Evolutionary conservation across 2,113 vertebrate genomes (phyloP), one percentile per base, ranked within the genome.

Genomic region (Lepus americanus): DNA sequence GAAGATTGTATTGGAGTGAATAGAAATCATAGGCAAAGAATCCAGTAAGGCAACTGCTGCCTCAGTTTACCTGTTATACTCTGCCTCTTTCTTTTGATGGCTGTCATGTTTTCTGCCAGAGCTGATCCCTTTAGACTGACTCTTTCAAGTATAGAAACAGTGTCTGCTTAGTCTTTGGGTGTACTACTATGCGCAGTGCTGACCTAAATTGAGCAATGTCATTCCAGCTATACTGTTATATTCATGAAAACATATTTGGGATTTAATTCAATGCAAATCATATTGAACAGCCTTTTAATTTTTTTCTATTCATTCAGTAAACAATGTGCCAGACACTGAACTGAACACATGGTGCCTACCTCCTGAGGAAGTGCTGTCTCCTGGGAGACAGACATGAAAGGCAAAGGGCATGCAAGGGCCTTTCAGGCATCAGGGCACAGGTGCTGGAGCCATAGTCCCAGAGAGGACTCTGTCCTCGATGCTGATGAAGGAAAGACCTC

Each of bases 261-360:
- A 59, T 93, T 80, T 66, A 92, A 80, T 80, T 87, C 59, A 51
- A 20, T 79, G 20, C 11, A 92, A 86, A 92, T 83, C 25, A 16
- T 59, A 76, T 23, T 78, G 61, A 85, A 67, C 55, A 64, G 39
- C 27, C 16, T 78, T 86, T 63, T 91, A 3, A 27, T 22, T 61
- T 55, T 77, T 84, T 53, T 36, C 17, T 25, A 70, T 82, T 89
- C 23, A 63, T 10, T 70, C 19, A 55, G 66, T n/a, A 81, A 84
- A 19, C 51, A 85, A 84, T 77, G 55, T 81, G 49, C 36, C 74
- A 36, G 36, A 20, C 53, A n/a, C n/a, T 70, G 17, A 44, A 70
- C 49, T 53, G 55, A 82, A 72, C 23, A 2, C 27, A 3, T 0
- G 3, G 29, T 1, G 6, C 25, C 9, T 1, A 59, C 16, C 25